Conservation (phyloP, 2,888 invertebrate species). For the Trichogramma dendrolimi region DNA sequence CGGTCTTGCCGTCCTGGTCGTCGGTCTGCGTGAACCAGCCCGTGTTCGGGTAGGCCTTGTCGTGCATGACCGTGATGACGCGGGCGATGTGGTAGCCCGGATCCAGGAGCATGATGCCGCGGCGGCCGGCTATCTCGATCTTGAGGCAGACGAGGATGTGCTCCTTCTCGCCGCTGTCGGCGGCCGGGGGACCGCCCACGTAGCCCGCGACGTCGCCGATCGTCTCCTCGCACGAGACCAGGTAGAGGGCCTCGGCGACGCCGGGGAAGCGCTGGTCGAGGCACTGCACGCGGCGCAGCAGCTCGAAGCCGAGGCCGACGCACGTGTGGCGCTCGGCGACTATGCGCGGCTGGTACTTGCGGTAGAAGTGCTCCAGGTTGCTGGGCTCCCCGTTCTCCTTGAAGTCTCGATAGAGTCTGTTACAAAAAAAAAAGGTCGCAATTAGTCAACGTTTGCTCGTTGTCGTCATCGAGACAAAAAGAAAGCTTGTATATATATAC, state of each 20-base stretch:
- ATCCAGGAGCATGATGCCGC: constrained; percentile 77
- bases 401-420: constrained; percentile 58
- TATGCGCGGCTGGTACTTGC: constrained; percentile 74
- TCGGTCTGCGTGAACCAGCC: constrained; percentile 82
- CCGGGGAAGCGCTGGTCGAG: constrained; percentile 59
- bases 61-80: constrained; percentile 82
- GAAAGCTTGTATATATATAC: neutral
- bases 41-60: constrained; percentile 80
- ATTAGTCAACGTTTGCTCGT: neutral
- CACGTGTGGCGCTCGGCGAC: constrained; percentile 78
- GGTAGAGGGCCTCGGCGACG: constrained; percentile 63
- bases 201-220: constrained; percentile 53
- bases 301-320: constrained; percentile 80
- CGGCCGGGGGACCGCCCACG: constrained; percentile 53
- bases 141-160: constrained; percentile 79
- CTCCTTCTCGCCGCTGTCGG: constrained; percentile 73
- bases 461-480: neutral
- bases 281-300: constrained; percentile 63
- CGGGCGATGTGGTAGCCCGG: constrained; percentile 88
- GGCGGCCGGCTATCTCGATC: constrained; percentile 68
- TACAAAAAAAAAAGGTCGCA: constrained; percentile 44
- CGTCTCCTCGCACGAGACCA: constrained; percentile 83
- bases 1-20: constrained; percentile 71
- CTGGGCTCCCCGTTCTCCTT: constrained; percentile 60
- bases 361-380: constrained; percentile 68